Base-by-base conservation (phyloP, 1,140 invertebrate genomes). In the Drosophila mayri region DNA sequence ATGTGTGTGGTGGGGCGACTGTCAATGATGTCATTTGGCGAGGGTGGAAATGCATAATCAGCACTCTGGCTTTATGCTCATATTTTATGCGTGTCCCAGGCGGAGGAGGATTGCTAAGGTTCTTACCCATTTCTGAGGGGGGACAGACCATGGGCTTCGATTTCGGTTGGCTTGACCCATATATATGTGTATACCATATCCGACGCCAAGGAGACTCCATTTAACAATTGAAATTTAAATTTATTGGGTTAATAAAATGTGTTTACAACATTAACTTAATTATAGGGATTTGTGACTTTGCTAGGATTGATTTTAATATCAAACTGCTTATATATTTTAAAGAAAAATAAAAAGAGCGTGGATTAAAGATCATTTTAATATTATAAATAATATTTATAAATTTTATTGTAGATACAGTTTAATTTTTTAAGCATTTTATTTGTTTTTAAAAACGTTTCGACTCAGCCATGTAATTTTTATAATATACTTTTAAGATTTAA, bases 31-130 rank as follows among this genome's bases (percentile, higher is more conserved):
- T 86, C 83, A 86, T 73, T 79, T 46, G 60, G 46, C 49, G 47
- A 76, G 82, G 82, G 82, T 85, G 78, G 78, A 81, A 86, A 86
- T 82, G 82, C 82, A 85, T 83, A 83, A 83, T 78, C 74, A 81
- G 68, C 74, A 41, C 22, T 54, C 35, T 30, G 46, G 46, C 47
- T 40, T 46, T 66, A 30, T 47, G 54, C 54, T 49, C 49, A 50
- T 20, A 50, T 75, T 75, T 66, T 52, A 72, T 85, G 81, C 71
- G 64, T 79, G 70, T 79, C 41, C 64, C 80, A 79, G 60, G 68
- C 54, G 50, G 32, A 59, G 54, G 20, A 81, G 76, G 81, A 82
- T 85, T 64, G 59, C 59, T 70, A 54, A 37, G 32, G 50, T 54
- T 54, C 14, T 38, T 50, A 20, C 14, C 32, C 18, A 22, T 37